Percentiles rank a stretch among this genome's conserved stretches.
Conservation (phyloP, 2,888 invertebrate species). For the Silvanus unidentatus region DNA sequence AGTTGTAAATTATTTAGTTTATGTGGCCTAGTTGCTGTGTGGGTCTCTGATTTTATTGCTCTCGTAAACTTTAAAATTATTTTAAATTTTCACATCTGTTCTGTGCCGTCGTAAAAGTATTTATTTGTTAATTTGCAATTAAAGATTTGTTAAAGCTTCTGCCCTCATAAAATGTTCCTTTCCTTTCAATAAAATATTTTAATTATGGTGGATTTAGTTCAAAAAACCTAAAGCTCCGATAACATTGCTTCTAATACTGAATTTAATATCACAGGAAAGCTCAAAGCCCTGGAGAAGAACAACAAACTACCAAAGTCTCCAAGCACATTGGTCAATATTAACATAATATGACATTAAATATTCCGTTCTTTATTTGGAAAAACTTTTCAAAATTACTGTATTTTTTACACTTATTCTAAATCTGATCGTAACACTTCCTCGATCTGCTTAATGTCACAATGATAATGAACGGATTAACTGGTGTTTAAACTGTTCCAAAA, state of each 20-base stretch:
- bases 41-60: no score
- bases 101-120: no score
- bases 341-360: slow-evolving; percentile 36
- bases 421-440: no score
- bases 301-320: slow-evolving; percentile 28
- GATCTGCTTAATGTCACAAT: no score
- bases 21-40: no score
- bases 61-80: no score
- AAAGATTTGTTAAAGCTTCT: neutral
- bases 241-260: slow-evolving; percentile 28
- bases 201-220: slow-evolving; percentile 17
- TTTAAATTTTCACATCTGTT: no score
- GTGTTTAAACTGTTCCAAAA: slow-evolving; percentile 4
- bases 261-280: slow-evolving; percentile 34
- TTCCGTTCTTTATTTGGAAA: no score
- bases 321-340: slow-evolving; percentile 41
- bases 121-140: no score
- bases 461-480: neutral
- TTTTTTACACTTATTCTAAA: no score
- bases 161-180: neutral
- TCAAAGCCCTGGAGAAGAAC: slow-evolving; percentile 30
- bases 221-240: slow-evolving; percentile 14
- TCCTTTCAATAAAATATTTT: neutral
- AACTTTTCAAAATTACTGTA: no score
- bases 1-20: no score